These are phyloP conservation scores for Molossus alvarezi DNA, from an alignment of 2,797 vertebrate species.

Conservation along the genomic window DNA sequence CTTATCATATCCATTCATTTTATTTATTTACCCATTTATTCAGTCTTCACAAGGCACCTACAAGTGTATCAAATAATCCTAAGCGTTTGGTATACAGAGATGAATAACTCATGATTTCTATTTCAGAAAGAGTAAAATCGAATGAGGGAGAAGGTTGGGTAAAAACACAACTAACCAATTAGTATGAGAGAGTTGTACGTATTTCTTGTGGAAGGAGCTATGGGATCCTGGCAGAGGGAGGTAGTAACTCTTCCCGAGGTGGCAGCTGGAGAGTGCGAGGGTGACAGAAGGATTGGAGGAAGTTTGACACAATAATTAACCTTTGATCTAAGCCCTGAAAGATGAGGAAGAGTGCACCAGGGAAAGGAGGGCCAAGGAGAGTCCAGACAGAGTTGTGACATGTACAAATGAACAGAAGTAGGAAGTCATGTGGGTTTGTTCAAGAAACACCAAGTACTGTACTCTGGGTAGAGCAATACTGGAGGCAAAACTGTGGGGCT, in stretches of 20 bases:
- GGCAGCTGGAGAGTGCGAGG: background rate
- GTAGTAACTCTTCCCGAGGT: background rate
- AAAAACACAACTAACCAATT: background rate
- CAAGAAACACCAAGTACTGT: background rate
- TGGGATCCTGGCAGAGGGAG: background rate
- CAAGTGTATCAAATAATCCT: constrained; percentile 1
- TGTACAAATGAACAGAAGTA: background rate
- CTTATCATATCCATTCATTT: background rate
- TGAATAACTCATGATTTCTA: constrained; percentile 31
- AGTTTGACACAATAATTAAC: background rate
- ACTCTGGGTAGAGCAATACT: background rate
- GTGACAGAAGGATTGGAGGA: background rate
- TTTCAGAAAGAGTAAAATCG: constrained; percentile 27
- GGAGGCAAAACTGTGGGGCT: background rate
- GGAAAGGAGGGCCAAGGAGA: background rate
- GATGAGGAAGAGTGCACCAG: background rate
- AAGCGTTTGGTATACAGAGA: constrained; percentile 31
- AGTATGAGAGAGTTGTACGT: background rate
- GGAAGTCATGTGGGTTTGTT: background rate
- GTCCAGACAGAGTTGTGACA: background rate
- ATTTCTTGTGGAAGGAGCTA: background rate
- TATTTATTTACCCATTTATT: constrained; percentile 16
- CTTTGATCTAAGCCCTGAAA: background rate
- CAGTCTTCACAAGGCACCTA: background rate
- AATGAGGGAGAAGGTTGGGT: background rate